A percentile compares a stretch with the other conserved stretches of the same genome.
Conservation (phyloP, 2,797 vertebrate genomes). For the Smutsia temminckii region DNA sequence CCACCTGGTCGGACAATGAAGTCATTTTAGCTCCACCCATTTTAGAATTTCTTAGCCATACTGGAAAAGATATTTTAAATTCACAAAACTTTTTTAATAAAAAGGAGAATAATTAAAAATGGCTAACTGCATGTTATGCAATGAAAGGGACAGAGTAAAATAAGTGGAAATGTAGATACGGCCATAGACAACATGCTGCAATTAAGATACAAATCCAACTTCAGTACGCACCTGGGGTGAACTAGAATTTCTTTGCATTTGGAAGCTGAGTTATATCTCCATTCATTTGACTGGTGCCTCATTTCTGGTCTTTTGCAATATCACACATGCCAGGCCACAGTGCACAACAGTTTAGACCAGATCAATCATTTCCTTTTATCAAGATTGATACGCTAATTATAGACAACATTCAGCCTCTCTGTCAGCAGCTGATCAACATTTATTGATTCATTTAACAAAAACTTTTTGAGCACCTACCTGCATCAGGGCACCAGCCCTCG, state of each 20-base stretch:
- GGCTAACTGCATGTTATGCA: not conserved
- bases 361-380: conserved; percentile 6
- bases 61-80: not conserved
- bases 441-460: conserved; percentile 35
- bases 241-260: not conserved
- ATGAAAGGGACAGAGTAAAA: conserved; percentile 10
- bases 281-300: not conserved
- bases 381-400: not conserved
- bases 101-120: conserved; percentile 18
- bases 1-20: not conserved
- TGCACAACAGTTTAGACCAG: not conserved
- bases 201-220: conserved; percentile 14
- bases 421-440: not conserved
- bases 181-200: not conserved
- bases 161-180: conserved; percentile 18
- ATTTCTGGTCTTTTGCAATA: not conserved
- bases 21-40: not conserved
- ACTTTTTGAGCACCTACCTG: not conserved
- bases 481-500: not conserved
- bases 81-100: not conserved
- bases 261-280: not conserved
- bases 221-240: not conserved
- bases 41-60: conserved; percentile 1
- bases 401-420: not conserved
- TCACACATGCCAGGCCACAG: not conserved